phyloP scores from a whole-genome alignment of 2,888 invertebrate species.

The Papilio elwesi region DNA sequence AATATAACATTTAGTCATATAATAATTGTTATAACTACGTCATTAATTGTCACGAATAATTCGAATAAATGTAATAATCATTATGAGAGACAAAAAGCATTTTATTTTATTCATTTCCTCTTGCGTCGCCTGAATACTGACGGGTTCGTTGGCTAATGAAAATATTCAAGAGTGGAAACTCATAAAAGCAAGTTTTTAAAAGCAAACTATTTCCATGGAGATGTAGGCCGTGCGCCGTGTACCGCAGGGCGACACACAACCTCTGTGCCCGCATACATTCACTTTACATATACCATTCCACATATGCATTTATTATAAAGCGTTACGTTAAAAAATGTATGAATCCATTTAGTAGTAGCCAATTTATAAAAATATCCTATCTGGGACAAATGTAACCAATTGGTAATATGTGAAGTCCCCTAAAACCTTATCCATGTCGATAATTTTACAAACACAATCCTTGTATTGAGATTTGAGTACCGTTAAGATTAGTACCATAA shows the following conservation, averaged over 20 bases:
- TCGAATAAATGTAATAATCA: conserved; percentile 73
- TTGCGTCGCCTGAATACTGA: conserved; percentile 9
- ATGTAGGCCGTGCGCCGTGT: conserved; percentile 71
- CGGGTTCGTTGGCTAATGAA: conserved; percentile 21
- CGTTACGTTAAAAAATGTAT: no score
- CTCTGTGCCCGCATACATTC: conserved; percentile 10
- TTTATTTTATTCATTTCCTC: conserved; percentile 46
- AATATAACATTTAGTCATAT: conserved; percentile 72
- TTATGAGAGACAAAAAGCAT: conserved; percentile 51
- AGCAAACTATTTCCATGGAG: conserved; percentile 70
- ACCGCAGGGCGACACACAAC: conserved; percentile 63
- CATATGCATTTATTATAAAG: no score
- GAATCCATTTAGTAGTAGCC: no score
- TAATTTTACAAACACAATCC: no score
- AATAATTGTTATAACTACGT: conserved; percentile 64
- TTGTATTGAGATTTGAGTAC: no score
- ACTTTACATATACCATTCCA: conserved; percentile 10
- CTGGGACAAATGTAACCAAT: no score
- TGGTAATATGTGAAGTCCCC: no score
- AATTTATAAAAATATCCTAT: no score
- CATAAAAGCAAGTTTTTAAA: conserved; percentile 48
- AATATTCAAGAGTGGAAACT: conserved; percentile 30
- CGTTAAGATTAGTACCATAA: no score
- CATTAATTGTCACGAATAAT: conserved; percentile 79
- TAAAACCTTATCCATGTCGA: no score